Evolutionary conservation across 2,888 invertebrate genomes (phyloP).

Genomic region (Cephus rjabovi): DNA sequence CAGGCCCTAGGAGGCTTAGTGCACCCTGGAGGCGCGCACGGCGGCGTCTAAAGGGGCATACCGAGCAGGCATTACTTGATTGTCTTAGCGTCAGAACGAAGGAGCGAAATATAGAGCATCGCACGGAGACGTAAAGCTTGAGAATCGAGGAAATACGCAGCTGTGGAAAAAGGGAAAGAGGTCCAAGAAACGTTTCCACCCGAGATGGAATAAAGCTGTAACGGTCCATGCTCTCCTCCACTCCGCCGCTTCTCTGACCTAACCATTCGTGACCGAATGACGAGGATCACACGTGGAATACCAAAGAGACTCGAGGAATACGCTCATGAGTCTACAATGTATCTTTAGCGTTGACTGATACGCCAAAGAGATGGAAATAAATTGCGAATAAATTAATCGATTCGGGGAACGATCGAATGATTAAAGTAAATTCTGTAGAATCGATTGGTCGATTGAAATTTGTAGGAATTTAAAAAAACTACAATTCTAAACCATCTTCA

Average conservation of each 20-base stretch:
- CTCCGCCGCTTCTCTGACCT: not conserved
- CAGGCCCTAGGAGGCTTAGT: slow-evolving; percentile 37
- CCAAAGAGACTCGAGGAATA: slow-evolving; percentile 21
- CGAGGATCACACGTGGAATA: slow-evolving; percentile 43
- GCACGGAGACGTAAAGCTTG: no score
- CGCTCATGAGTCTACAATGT: no score
- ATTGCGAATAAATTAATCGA: no score
- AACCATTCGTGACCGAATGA: slow-evolving; percentile 28
- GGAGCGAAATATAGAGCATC: slow-evolving; percentile 5
- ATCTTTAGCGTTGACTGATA: no score
- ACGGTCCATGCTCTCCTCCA: slow-evolving; percentile 21
- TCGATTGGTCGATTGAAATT: no score
- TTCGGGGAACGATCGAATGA: no score
- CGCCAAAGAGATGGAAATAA: no score
- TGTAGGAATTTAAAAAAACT: no score
- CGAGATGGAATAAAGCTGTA: slow-evolving; percentile 7
- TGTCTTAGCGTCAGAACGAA: slow-evolving; percentile 42
- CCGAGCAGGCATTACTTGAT: slow-evolving; percentile 66
- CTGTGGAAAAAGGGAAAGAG: not conserved
- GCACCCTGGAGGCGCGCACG: slow-evolving; percentile 56
- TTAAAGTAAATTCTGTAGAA: no score
- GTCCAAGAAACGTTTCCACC: slow-evolving; percentile 18
- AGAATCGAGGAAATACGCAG: no score
- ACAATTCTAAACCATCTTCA: no score
- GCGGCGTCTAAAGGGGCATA: slow-evolving; percentile 52